Conservation (phyloP, 2,797 vertebrate species). For the Takifugu ocellatus region DNA sequence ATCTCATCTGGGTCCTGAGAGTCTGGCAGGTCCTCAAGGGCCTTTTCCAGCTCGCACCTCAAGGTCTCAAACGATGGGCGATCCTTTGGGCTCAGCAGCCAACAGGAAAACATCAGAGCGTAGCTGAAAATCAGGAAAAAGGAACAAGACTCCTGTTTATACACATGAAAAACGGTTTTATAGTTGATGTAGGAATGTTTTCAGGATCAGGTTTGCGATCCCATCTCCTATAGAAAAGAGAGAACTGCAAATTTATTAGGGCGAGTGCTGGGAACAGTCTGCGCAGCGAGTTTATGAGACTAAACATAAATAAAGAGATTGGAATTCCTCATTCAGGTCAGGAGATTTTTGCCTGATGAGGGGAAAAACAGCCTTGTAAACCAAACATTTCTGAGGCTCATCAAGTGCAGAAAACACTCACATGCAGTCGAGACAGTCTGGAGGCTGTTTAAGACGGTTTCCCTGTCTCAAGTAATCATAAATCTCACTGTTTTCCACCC, state of each 20-base stretch:
- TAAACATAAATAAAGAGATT: neutral
- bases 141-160: neutral
- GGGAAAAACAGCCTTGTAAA: constrained; percentile 1
- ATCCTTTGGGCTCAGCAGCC: constrained; percentile 87
- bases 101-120: constrained; percentile 86
- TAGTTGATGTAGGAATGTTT: neutral
- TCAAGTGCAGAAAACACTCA: constrained; percentile 63
- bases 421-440: constrained; percentile 89
- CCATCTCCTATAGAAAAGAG: too few relatives aligned
- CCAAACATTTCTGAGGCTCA: neutral
- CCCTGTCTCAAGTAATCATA: constrained; percentile 91
- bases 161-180: neutral
- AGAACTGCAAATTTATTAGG: too few relatives aligned
- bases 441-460: constrained; percentile 89
- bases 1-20: constrained; percentile 85
- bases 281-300: too few relatives aligned
- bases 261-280: too few relatives aligned
- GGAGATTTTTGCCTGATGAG: neutral
- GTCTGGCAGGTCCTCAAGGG: constrained; percentile 82
- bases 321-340: neutral
- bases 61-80: constrained; percentile 82
- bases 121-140: constrained; percentile 71
- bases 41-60: constrained; percentile 82
- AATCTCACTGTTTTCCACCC: constrained; percentile 93
- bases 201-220: neutral